A percentile compares a stretch with the other conserved stretches of the same genome.
Conservation (phyloP, 1,140 invertebrate species). For the Druon quercuslanigerum region DNA sequence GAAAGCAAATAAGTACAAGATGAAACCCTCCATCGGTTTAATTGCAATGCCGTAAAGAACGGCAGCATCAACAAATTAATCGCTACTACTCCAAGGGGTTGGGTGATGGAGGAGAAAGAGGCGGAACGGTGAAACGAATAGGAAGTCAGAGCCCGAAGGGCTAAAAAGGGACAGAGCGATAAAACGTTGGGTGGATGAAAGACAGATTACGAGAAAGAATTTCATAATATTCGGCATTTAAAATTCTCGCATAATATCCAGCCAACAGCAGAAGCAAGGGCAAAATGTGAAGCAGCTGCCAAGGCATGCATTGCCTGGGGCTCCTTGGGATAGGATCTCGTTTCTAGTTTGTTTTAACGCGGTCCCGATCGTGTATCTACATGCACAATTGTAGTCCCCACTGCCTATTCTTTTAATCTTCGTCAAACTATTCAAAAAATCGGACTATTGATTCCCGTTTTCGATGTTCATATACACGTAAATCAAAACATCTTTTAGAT, state of each 20-base stretch:
- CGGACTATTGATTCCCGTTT: no score
- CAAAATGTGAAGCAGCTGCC: slow-evolving; percentile 57
- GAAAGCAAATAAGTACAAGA: slow-evolving; percentile 56
- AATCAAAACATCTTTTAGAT: no score
- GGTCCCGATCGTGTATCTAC: not conserved
- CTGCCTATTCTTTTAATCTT: no score
- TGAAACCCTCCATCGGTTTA: slow-evolving; percentile 56
- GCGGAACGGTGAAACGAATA: slow-evolving; percentile 40
- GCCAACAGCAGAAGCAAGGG: slow-evolving; percentile 50
- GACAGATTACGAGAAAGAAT: slow-evolving; percentile 64
- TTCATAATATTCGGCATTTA: slow-evolving; percentile 72
- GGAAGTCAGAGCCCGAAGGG: slow-evolving; percentile 52
- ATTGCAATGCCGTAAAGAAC: slow-evolving; percentile 57
- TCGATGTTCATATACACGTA: no score
- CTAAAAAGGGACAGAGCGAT: slow-evolving; percentile 31
- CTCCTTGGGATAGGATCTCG: slow-evolving; percentile 71
- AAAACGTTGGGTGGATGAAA: slow-evolving; percentile 36
- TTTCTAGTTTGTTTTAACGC: slow-evolving; percentile 69
- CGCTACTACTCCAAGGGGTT: slow-evolving; percentile 57
- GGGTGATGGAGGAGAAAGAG: slow-evolving; percentile 47
- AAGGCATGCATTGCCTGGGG: slow-evolving; percentile 66
- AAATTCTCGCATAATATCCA: slow-evolving; percentile 71
- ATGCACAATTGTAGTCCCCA: no score
- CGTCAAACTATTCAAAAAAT: no score
- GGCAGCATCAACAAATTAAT: slow-evolving; percentile 61